A percentile compares a stretch with the other conserved stretches of the same genome.
These are phyloP conservation scores for Neotoma lepida DNA, from an alignment of 2,113 vertebrate species.

Conservation along the genomic window DNA sequence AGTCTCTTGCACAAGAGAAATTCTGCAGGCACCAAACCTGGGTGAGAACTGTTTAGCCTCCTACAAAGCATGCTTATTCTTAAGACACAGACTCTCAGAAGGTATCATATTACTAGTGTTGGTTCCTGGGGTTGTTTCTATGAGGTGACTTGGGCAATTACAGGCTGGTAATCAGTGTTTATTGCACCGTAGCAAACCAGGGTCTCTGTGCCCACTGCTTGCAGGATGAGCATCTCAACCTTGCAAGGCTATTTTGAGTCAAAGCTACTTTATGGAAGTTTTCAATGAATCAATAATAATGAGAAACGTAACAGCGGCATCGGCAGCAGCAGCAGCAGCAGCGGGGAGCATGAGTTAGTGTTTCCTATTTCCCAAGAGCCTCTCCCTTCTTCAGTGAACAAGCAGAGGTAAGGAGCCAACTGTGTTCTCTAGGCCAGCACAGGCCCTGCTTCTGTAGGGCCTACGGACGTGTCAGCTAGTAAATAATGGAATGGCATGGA, in stretches of 20 bases:
- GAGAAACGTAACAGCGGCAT: background rate
- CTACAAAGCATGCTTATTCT: background rate
- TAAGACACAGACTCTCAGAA: background rate
- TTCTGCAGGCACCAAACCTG: background rate
- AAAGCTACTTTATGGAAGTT: background rate
- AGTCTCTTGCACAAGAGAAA: background rate
- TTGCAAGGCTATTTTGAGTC: background rate
- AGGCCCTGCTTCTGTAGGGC: background rate
- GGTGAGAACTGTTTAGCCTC: background rate
- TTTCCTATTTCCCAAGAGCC: background rate
- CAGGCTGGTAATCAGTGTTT: background rate
- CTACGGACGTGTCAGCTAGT: background rate
- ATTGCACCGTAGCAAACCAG: no score
- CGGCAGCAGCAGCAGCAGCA: background rate
- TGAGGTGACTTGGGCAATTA: background rate
- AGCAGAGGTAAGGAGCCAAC: background rate
- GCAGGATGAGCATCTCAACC: background rate
- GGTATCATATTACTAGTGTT: background rate
- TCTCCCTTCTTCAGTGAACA: background rate
- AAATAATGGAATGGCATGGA: background rate
- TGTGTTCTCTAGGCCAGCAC: background rate
- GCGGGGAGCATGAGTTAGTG: background rate
- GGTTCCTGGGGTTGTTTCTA: background rate
- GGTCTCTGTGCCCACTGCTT: slow-evolving; percentile 8
- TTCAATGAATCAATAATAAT: background rate